These are phyloP conservation scores for Amphiduros pacificus DNA, from an alignment of 2,888 invertebrate species.

Conservation along the genomic window DNA sequence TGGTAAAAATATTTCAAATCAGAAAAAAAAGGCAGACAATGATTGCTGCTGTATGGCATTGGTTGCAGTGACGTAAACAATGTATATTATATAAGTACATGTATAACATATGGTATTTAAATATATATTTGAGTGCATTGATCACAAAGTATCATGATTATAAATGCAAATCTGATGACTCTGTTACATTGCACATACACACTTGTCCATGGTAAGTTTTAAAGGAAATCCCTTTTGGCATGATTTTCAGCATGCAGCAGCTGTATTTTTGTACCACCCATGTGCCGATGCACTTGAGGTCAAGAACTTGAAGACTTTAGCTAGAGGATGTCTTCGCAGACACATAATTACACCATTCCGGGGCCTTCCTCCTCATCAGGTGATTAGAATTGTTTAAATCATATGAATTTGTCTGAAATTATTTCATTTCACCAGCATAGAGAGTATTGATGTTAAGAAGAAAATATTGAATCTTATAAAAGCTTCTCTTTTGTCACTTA, in stretches of 20 bases:
- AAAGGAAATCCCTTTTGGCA: too few species aligned
- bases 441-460: background rate
- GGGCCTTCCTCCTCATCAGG: slow-evolving; percentile 36
- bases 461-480: background rate
- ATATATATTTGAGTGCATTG: too few species aligned
- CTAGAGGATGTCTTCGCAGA: slow-evolving; percentile 71
- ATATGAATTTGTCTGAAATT: background rate
- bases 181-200: too few species aligned
- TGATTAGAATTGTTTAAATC: slow-evolving; percentile 19
- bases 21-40: too few species aligned
- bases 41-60: too few species aligned
- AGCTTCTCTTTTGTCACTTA: background rate
- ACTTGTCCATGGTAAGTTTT: too few species aligned
- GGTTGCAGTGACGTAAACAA: too few species aligned
- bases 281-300: slow-evolving; percentile 74
- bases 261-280: slow-evolving; percentile 84
- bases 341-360: slow-evolving; percentile 77
- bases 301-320: slow-evolving; percentile 66
- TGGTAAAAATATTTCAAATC: too few species aligned
- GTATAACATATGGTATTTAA: too few species aligned
- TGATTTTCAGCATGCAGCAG: slow-evolving; percentile 73
- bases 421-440: background rate
- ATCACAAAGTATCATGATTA: too few species aligned
- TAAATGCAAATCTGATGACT: too few species aligned
- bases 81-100: too few species aligned